Conservation (phyloP, 2,888 invertebrate species). For the Petrolisthes cinctipes region DNA sequence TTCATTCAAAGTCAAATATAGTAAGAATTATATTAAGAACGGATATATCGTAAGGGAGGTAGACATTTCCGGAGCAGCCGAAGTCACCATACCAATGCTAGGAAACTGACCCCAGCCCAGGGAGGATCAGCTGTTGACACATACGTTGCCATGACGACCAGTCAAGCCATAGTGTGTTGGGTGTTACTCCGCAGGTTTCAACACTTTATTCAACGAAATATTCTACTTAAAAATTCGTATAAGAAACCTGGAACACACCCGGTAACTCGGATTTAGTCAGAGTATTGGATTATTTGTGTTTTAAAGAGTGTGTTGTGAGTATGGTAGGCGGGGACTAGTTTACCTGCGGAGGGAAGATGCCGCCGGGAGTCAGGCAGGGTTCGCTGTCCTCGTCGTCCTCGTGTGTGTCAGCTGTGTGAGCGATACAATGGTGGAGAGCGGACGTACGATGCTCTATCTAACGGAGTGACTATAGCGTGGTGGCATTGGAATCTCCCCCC, state of each 20-base stretch:
- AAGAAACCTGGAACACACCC: background rate
- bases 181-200: conserved; percentile 43
- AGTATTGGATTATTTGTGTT: background rate
- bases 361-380: conserved; percentile 17
- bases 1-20: no score
- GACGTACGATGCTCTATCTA: conserved; percentile 20
- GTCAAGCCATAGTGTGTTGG: background rate
- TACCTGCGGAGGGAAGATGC: conserved; percentile 26
- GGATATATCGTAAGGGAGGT: no score
- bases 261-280: background rate
- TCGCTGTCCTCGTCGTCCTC: conserved; percentile 36
- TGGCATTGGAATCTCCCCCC: conserved; percentile 49
- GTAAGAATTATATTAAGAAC: no score
- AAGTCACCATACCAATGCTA: no score
- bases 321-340: conserved; percentile 23
- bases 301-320: background rate
- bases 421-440: conserved; percentile 45
- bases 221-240: background rate
- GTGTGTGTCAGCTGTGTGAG: conserved; percentile 39
- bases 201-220: background rate
- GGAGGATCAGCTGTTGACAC: conserved; percentile 57
- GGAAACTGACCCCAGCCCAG: background rate
- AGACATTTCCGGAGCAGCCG: no score
- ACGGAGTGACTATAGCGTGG: conserved; percentile 42
- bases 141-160: conserved; percentile 52